A percentile compares a stretch with the other conserved stretches of the same genome.
Conservation (phyloP, 1,140 invertebrate genomes). For the Orchesella cincta region DNA sequence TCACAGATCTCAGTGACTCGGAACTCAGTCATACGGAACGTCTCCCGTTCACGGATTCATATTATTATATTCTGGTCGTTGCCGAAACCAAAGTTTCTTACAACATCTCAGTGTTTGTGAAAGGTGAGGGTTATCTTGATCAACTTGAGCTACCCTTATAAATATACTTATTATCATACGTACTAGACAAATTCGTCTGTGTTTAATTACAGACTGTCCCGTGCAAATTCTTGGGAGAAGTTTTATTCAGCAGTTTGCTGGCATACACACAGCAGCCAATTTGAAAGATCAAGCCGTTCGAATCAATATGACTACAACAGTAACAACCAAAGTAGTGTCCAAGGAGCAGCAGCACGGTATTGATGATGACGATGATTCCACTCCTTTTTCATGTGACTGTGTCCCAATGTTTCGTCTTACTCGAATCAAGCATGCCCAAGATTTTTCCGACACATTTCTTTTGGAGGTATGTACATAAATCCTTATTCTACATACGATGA, state of each 20-base stretch:
- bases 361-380: neutral
- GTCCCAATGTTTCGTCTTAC: conserved; percentile 59
- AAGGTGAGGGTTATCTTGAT: conserved; percentile 58
- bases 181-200: no score
- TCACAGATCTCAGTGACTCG: conserved; percentile 55
- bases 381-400: conserved; percentile 51
- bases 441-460: conserved; percentile 61
- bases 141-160: no score
- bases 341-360: conserved; percentile 43
- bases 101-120: conserved; percentile 56
- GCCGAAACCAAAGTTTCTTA: conserved; percentile 57
- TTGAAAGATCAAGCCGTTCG: conserved; percentile 46
- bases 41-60: conserved; percentile 61
- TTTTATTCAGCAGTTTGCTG: conserved; percentile 50
- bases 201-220: conserved; percentile 41
- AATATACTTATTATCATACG: no score
- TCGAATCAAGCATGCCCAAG: conserved; percentile 59
- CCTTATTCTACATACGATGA: neutral
- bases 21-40: conserved; percentile 55
- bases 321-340: conserved; percentile 3
- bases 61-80: conserved; percentile 62
- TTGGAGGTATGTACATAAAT: conserved; percentile 56
- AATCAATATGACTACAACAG: conserved; percentile 34
- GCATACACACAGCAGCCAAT: conserved; percentile 30
- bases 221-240: conserved; percentile 47